Percentiles rank a stretch among this genome's conserved stretches.
phyloP scores from a whole-genome alignment of 2,113 vertebrate genomes.

The Catharus fuscescens region DNA sequence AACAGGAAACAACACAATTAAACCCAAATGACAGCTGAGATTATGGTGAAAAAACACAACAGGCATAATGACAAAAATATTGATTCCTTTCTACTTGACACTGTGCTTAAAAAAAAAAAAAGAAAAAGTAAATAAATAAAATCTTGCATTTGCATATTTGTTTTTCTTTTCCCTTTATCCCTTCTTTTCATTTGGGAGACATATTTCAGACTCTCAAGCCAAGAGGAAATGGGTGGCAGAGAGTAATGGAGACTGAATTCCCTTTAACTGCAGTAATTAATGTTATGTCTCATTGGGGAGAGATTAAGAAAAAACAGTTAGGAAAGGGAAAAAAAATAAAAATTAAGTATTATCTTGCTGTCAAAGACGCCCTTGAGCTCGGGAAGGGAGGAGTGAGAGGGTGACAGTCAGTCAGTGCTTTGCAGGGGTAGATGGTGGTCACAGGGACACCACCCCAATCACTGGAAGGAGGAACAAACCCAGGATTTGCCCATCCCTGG shows the following conservation, averaged over 20 bases:
- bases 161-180: neutral
- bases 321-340: conserved; percentile 42
- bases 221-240: conserved; percentile 70
- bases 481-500: neutral
- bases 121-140: conserved; percentile 58
- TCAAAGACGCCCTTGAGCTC: conserved; percentile 70
- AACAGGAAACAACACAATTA: conserved; percentile 85
- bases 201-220: conserved; percentile 54
- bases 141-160: conserved; percentile 21
- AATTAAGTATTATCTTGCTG: conserved; percentile 70
- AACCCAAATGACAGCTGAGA: conserved; percentile 78
- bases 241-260: conserved; percentile 75
- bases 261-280: conserved; percentile 81
- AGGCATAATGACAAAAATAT: conserved; percentile 63
- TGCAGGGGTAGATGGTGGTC: neutral
- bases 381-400: conserved; percentile 23
- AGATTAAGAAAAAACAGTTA: conserved; percentile 72
- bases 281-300: conserved; percentile 78
- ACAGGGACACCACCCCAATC: neutral
- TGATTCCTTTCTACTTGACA: conserved; percentile 66
- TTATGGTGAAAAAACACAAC: conserved; percentile 63
- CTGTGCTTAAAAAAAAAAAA: neutral
- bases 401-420: neutral
- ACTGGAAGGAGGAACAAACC: neutral
- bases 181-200: conserved; percentile 45